A percentile compares a stretch with the other conserved stretches of the same genome.
phyloP scores from a whole-genome alignment of 2,797 vertebrate genomes.

The Amblyopsis hoosieri region DNA sequence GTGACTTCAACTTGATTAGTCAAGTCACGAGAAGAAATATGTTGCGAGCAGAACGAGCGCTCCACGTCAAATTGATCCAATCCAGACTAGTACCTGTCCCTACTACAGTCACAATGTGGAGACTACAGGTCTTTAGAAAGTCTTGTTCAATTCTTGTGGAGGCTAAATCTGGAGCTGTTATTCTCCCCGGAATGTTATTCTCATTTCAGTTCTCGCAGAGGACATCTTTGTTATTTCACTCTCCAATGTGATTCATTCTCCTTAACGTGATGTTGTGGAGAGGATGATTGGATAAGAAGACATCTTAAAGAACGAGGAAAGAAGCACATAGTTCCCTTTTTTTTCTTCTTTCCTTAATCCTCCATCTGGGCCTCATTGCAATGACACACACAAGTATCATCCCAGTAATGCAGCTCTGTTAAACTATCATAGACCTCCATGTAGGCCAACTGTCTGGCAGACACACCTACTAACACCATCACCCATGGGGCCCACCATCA shows the following conservation, averaged over 20 bases:
- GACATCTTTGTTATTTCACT: neutral
- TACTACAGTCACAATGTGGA: too few relatives aligned
- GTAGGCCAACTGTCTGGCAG: constrained; percentile 34
- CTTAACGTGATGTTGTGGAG: constrained; percentile 28
- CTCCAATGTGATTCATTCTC: constrained; percentile 31
- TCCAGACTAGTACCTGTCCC: too few relatives aligned
- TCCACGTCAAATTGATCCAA: too few relatives aligned
- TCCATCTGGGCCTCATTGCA: constrained; percentile 69
- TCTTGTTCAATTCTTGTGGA: neutral
- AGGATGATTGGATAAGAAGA: constrained; percentile 26
- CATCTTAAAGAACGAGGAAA: neutral
- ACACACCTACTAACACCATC: constrained; percentile 13
- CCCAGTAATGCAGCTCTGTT: constrained; percentile 65
- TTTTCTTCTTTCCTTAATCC: constrained; percentile 54
- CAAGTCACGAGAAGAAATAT: too few relatives aligned
- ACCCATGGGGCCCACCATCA: neutral
- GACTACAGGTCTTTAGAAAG: too few relatives aligned
- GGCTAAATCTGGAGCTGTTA: neutral
- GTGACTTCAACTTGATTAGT: too few relatives aligned
- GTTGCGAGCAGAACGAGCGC: too few relatives aligned
- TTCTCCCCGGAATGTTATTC: constrained; percentile 7
- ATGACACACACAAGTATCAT: constrained; percentile 59
- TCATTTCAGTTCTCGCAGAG: constrained; percentile 7
- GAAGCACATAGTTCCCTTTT: constrained; percentile 17
- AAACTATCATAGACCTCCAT: constrained; percentile 56